Percentiles rank a stretch among this genome's conserved stretches.
These are phyloP conservation scores for Nowickia ferox DNA, from an alignment of 2,888 invertebrate genomes.

Conservation along the genomic window DNA sequence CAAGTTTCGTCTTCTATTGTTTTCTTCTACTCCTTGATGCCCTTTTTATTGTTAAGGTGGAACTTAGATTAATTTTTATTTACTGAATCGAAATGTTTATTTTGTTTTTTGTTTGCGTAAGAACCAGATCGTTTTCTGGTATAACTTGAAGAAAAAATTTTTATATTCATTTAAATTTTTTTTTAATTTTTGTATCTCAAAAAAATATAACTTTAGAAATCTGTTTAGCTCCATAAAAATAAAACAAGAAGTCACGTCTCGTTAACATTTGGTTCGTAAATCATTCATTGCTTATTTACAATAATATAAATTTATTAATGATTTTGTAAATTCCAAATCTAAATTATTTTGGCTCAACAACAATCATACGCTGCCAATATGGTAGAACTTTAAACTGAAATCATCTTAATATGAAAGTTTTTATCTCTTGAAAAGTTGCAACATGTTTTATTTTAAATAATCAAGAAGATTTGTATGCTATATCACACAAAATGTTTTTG, in stretches of 20 bases:
- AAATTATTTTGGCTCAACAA: neutral
- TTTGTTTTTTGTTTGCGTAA: conserved; percentile 9
- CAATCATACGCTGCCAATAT: neutral
- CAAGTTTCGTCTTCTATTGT: neutral
- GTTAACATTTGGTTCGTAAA: conserved; percentile 47
- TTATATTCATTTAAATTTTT: neutral
- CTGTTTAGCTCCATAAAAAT: neutral
- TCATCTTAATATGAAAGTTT: neutral
- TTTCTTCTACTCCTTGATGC: neutral
- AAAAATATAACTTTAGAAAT: conserved; percentile 1
- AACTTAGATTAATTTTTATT: conserved; percentile 40
- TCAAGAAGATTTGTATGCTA: neutral
- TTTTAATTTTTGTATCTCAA: neutral
- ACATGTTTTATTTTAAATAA: conserved; percentile 25
- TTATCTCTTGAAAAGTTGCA: conserved; percentile 1
- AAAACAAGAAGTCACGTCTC: conserved; percentile 43
- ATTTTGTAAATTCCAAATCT: neutral
- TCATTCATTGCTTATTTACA: conserved; percentile 39
- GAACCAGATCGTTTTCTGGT: conserved; percentile 47
- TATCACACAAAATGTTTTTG: conserved; percentile 7
- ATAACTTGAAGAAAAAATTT: conserved; percentile 31
- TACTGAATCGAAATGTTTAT: conserved; percentile 39
- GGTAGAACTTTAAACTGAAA: neutral
- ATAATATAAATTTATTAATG: conserved; percentile 28
- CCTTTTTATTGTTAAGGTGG: conserved; percentile 10